A percentile compares a stretch with the other conserved stretches of the same genome.
phyloP scores from a whole-genome alignment of 2,888 invertebrate species.

The Julus scanicus region DNA sequence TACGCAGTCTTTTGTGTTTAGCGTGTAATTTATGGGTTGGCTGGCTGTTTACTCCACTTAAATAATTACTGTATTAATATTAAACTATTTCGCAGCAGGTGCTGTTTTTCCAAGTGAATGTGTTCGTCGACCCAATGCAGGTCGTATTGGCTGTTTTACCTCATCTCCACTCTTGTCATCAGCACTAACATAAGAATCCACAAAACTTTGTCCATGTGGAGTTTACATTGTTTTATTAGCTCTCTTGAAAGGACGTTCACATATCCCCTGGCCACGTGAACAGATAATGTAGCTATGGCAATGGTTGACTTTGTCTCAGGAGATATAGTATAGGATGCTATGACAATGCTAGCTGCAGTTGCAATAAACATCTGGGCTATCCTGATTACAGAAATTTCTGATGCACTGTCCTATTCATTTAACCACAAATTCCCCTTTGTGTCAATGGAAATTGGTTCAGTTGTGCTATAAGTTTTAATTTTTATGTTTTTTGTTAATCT shows the following conservation, averaged over 20 bases:
- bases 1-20: background rate
- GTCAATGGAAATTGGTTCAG: too few relatives aligned
- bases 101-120: background rate
- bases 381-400: too few relatives aligned
- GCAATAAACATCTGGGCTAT: too few relatives aligned
- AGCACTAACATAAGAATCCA: background rate
- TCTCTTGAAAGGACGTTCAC: conserved; percentile 15
- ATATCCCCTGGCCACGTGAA: background rate
- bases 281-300: background rate
- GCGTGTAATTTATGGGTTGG: background rate
- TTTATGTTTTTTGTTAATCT: too few relatives aligned
- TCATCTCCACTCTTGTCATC: background rate
- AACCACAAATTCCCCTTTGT: too few relatives aligned
- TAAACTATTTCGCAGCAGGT: background rate
- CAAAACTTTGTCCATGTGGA: background rate
- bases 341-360: too few relatives aligned
- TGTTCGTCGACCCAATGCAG: too few relatives aligned
- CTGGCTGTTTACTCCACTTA: background rate
- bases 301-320: background rate
- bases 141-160: background rate
- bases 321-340: too few relatives aligned
- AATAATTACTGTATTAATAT: conserved; percentile 38
- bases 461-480: too few relatives aligned
- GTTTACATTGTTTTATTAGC: conserved; percentile 13
- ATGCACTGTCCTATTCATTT: too few relatives aligned